Conservation (phyloP, 2,888 invertebrate genomes). For the Oscheius onirici region DNA sequence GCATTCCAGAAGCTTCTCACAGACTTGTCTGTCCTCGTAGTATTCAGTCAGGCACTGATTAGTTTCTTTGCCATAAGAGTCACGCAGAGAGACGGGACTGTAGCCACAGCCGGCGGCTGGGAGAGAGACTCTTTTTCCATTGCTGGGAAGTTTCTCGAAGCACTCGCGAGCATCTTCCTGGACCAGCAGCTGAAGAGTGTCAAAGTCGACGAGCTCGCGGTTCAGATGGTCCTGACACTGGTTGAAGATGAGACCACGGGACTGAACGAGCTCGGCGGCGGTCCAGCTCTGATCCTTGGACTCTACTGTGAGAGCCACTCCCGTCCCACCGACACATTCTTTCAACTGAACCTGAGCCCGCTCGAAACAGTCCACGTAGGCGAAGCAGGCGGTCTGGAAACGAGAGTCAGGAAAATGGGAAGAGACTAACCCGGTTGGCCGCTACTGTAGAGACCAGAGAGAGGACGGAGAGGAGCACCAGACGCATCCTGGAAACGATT, state of each 20-base stretch:
- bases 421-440: slow-evolving; percentile 19
- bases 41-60: slow-evolving; percentile 52
- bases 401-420: neutral
- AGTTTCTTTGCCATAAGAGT: slow-evolving; percentile 43
- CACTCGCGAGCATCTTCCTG: slow-evolving; percentile 56
- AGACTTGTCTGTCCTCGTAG: slow-evolving; percentile 53
- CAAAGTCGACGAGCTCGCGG: slow-evolving; percentile 56
- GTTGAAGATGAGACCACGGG: slow-evolving; percentile 46
- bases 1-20: slow-evolving; percentile 54
- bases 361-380: slow-evolving; percentile 51
- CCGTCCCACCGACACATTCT: slow-evolving; percentile 52
- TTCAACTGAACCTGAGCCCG: slow-evolving; percentile 43
- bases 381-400: slow-evolving; percentile 46
- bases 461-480: slow-evolving; percentile 14
- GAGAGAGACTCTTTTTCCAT: slow-evolving; percentile 37
- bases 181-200: slow-evolving; percentile 54
- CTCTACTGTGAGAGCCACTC: slow-evolving; percentile 44
- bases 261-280: slow-evolving; percentile 43
- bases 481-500: slow-evolving; percentile 5
- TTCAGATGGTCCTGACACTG: slow-evolving; percentile 50
- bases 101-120: slow-evolving; percentile 41
- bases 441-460: slow-evolving; percentile 6
- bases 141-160: slow-evolving; percentile 53
- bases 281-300: slow-evolving; percentile 47
- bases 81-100: slow-evolving; percentile 26